Conservation (phyloP, 2,888 invertebrate genomes). For the Megalurothrips usitatus region DNA sequence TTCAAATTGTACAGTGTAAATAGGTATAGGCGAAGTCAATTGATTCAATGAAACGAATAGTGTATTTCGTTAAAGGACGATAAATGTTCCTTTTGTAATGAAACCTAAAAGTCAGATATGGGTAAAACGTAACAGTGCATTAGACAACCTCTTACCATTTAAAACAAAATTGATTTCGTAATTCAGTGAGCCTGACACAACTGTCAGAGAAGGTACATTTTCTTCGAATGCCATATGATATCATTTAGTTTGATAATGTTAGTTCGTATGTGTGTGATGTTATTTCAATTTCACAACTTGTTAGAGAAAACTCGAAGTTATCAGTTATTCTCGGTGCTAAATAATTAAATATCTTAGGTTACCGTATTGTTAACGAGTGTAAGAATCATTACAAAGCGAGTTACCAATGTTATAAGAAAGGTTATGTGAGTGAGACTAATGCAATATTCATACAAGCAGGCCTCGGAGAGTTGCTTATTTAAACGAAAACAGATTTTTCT, state of each 20-base stretch:
- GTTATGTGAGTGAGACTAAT: constrained; percentile 24
- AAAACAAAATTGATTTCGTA: too few species aligned
- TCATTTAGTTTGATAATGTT: not conserved
- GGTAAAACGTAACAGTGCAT: too few species aligned
- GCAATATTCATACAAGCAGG: constrained; percentile 3
- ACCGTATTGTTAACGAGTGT: not conserved
- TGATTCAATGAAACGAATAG: not conserved
- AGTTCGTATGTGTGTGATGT: constrained; percentile 11
- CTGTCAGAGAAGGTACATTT: too few species aligned
- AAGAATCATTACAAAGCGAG: constrained; percentile 14
- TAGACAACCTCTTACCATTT: too few species aligned
- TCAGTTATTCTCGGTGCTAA: constrained; percentile 8
- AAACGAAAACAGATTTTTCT: not conserved
- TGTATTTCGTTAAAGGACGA: not conserved
- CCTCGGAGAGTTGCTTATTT: not conserved
- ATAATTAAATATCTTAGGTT: not conserved
- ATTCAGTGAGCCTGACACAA: too few species aligned
- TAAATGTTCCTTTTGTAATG: not conserved
- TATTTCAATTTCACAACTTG: constrained; percentile 3
- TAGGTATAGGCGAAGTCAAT: not conserved
- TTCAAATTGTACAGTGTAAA: not conserved
- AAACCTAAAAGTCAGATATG: not conserved
- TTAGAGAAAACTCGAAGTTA: constrained; percentile 3
- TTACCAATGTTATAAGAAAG: constrained; percentile 21
- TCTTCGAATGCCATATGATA: not conserved